phyloP scores from a whole-genome alignment of 2,888 invertebrate genomes.

The Ornithoptera alexandrae region DNA sequence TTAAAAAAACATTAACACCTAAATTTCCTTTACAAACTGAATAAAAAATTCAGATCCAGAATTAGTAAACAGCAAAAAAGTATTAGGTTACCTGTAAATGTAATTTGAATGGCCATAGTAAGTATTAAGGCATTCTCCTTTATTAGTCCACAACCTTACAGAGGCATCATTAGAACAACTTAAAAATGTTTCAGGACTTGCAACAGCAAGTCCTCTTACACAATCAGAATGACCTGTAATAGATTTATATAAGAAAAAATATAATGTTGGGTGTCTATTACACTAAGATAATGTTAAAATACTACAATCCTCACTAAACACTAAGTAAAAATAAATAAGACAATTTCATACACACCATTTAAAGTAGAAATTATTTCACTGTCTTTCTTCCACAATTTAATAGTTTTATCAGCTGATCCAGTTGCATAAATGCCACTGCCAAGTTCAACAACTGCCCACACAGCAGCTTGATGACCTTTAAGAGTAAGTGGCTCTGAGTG shows the following conservation, averaged over 20 bases:
- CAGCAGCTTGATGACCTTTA: slow-evolving; percentile 88
- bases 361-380: slow-evolving; percentile 84
- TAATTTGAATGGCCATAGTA: slow-evolving; percentile 93
- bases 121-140: slow-evolving; percentile 87
- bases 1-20: not conserved
- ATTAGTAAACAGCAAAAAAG: not conserved
- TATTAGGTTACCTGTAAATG: slow-evolving; percentile 84
- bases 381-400: slow-evolving; percentile 88
- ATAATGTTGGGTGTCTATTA: no score
- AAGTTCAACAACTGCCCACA: slow-evolving; percentile 88
- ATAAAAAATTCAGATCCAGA: not conserved
- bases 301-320: no score
- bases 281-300: no score
- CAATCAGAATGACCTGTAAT: slow-evolving; percentile 93
- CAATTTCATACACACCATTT: slow-evolving; percentile 69
- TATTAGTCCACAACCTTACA: slow-evolving; percentile 90
- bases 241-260: not conserved
- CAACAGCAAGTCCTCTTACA: slow-evolving; percentile 88
- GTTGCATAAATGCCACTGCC: slow-evolving; percentile 83
- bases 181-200: slow-evolving; percentile 87
- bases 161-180: slow-evolving; percentile 96
- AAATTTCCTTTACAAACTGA: not conserved
- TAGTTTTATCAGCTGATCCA: slow-evolving; percentile 95
- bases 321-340: no score
- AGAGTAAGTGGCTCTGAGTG: slow-evolving; percentile 78